Evolutionary conservation across 2,888 invertebrate genomes (phyloP), one percentile per base, ranked within the genome.

Genomic region (Cataglyphis rosenhaueri): DNA sequence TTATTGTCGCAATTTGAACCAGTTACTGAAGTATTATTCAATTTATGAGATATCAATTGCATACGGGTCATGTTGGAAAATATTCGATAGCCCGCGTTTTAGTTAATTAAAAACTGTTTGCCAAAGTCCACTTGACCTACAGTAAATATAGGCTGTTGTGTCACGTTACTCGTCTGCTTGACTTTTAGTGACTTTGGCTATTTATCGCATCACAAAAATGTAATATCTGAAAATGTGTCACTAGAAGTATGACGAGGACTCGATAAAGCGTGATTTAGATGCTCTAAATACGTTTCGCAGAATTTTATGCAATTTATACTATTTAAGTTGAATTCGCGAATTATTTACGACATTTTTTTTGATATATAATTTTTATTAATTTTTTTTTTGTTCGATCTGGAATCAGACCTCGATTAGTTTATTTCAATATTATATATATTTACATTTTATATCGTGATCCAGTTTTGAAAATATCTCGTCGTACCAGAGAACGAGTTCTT

Each of bases 101-200:
- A 78, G 78, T 78, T 78, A 61, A 78, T 78, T 78, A 78, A 78
- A 78, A 78, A 78, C 59, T 59, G 59, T 70, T 78, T 78, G 70
- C 70, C 59, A 25, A 78, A 78, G 32, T 61, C 70, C 78, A 78
- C 70, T 78, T 78, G 78, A 78, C 78, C 78, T 70, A 78, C 18
- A n/a, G 44, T 70, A 78, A 78, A 78, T 78, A 78, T 59, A 35
- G 68, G 44, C 32, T 9, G 1, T 35, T 65, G 25, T n/a, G 38
- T 75, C 64, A 12, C 68, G 68, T 68, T 68, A 38, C 44, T 78
- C 12, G 21, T 68, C 57, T 35, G 44, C 12, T 41, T 29, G 76
- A 66, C 15, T 41, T 32, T 44, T 35, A 32, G 57, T 44, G 57
- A 68, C 41, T 41, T 44, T 18, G 41, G 21, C n/a, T 68, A 44